phyloP scores from a whole-genome alignment of 1,140 invertebrate genomes.

The Mercenaria mercenaria region DNA sequence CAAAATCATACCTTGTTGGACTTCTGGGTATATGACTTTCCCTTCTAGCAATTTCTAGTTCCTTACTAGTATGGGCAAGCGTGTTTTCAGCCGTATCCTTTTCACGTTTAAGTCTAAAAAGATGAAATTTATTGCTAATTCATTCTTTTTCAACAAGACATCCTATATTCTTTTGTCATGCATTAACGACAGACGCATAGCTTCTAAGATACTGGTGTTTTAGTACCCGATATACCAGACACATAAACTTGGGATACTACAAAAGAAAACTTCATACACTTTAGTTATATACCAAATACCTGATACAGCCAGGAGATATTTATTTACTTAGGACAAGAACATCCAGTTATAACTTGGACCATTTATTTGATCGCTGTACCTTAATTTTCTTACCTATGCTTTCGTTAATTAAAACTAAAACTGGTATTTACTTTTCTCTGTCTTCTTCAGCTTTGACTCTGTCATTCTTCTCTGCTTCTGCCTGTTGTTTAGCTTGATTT shows the following conservation, averaged over 20 bases:
- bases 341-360: too few species aligned
- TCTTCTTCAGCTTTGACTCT: conserved; percentile 38
- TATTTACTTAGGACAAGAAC: too few species aligned
- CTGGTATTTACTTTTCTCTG: conserved; percentile 23
- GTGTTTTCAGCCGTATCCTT: conserved; percentile 40
- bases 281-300: too few species aligned
- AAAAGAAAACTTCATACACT: too few species aligned
- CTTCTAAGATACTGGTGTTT: not conserved
- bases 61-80: conserved; percentile 30
- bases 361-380: too few species aligned
- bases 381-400: too few species aligned
- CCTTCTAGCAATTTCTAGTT: conserved; percentile 48
- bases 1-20: conserved; percentile 60
- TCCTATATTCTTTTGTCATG: not conserved
- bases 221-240: too few species aligned
- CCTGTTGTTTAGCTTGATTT: not conserved
- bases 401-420: too few species aligned
- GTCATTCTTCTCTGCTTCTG: not conserved
- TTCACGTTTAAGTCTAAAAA: conserved; percentile 41
- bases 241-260: too few species aligned
- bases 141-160: not conserved
- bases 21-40: conserved; percentile 59
- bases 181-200: not conserved
- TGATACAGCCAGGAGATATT: too few species aligned
- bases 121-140: not conserved